Evolutionary conservation across 1,140 invertebrate genomes (phyloP).

Genomic region (Zaprionus gabonicus): DNA sequence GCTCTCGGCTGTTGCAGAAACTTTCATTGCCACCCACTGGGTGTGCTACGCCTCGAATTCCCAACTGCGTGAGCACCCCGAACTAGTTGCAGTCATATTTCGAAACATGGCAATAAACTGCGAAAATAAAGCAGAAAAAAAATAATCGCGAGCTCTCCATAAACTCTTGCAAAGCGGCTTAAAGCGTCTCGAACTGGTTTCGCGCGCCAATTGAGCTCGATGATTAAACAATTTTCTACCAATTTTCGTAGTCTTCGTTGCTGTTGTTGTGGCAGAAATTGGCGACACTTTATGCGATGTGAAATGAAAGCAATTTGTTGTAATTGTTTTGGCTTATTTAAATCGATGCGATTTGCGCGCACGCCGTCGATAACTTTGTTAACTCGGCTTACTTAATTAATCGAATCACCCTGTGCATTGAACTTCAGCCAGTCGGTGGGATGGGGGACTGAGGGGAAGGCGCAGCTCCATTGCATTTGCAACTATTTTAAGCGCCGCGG

Average conservation of each 20-base stretch:
- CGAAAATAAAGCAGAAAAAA: constrained; percentile 13
- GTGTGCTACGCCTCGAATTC: constrained; percentile 14
- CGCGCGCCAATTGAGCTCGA: constrained; percentile 46
- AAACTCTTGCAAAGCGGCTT: constrained; percentile 66
- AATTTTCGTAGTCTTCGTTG: constrained; percentile 4
- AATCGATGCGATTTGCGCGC: constrained; percentile 68
- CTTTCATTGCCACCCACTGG: constrained; percentile 33
- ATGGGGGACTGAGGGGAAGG: background rate
- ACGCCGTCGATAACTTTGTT: constrained; percentile 54
- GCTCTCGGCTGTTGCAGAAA: background rate
- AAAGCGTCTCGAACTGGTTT: constrained; percentile 57
- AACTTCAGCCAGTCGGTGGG: constrained; percentile 36
- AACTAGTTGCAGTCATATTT: constrained; percentile 70
- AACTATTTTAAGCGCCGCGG: constrained; percentile 46
- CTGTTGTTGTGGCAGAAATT: constrained; percentile 25
- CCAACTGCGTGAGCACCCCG: constrained; percentile 41
- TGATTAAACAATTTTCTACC: constrained; percentile 76
- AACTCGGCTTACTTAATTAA: constrained; percentile 62
- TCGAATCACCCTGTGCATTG: constrained; percentile 53
- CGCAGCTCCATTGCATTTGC: constrained; percentile 29
- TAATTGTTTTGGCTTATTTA: constrained; percentile 74
- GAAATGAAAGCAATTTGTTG: constrained; percentile 59
- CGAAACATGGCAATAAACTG: constrained; percentile 64
- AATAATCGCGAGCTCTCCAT: constrained; percentile 15
- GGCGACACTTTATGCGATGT: constrained; percentile 58